A percentile compares a stretch with the other conserved stretches of the same genome.
phyloP scores from a whole-genome alignment of 1,140 invertebrate genomes.

The Bursaphelenchus mucronatus region DNA sequence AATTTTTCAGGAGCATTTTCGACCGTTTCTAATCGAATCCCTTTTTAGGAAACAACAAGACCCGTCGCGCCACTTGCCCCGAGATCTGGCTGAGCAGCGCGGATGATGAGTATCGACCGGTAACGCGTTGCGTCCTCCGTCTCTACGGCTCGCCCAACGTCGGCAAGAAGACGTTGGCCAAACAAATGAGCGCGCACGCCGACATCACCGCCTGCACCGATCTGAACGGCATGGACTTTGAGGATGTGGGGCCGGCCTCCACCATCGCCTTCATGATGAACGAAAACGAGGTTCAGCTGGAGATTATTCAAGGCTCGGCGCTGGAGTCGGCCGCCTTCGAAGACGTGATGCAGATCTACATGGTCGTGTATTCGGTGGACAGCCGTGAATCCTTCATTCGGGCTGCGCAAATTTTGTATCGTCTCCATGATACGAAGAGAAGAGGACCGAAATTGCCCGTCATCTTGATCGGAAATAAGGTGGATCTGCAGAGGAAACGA shows the following conservation, averaged over 20 bases:
- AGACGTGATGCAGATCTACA: slow-evolving; percentile 30
- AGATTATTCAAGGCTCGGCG: slow-evolving; percentile 46
- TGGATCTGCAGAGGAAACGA: slow-evolving; percentile 49
- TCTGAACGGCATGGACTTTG: neutral
- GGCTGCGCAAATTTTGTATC: slow-evolving; percentile 49
- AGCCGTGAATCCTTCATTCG: slow-evolving; percentile 47
- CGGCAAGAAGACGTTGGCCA: slow-evolving; percentile 42
- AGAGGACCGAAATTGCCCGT: slow-evolving; percentile 25
- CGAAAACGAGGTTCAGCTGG: slow-evolving; percentile 44
- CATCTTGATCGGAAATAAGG: slow-evolving; percentile 48
- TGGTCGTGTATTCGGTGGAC: slow-evolving; percentile 49
- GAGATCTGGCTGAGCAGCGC: slow-evolving; percentile 48
- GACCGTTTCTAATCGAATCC: too few species aligned
- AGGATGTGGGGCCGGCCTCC: neutral
- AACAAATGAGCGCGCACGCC: slow-evolving; percentile 27
- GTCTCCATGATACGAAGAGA: slow-evolving; percentile 34
- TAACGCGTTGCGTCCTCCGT: slow-evolving; percentile 25
- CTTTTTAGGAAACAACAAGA: slow-evolving; percentile 32
- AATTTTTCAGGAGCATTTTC: too few species aligned
- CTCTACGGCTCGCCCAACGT: slow-evolving; percentile 41
- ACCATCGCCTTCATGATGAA: slow-evolving; percentile 48
- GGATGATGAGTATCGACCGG: slow-evolving; percentile 23
- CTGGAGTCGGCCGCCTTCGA: slow-evolving; percentile 2
- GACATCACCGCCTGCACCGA: slow-evolving; percentile 22
- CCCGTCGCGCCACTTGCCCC: slow-evolving; percentile 44